These are phyloP conservation scores for Myotis planiceps DNA, from an alignment of 2,797 vertebrate genomes.

Conservation along the genomic window DNA sequence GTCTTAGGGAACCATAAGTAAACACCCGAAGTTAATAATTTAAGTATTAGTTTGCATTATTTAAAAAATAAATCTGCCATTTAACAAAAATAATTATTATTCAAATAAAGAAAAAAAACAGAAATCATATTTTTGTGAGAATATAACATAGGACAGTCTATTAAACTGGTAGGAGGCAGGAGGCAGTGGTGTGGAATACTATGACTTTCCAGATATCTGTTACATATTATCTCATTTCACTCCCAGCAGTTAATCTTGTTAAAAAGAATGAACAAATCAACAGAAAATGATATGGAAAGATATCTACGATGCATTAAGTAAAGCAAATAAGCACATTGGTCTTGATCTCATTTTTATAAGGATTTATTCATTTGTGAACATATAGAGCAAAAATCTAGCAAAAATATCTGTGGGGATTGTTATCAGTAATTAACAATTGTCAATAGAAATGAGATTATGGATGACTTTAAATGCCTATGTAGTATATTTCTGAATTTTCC, in stretches of 20 bases:
- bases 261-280: not conserved
- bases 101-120: not conserved
- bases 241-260: not conserved
- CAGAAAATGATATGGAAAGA: not conserved
- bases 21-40: not conserved
- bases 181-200: not conserved
- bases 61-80: not conserved
- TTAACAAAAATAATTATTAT: not conserved
- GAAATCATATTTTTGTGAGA: not conserved
- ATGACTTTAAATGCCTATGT: not conserved
- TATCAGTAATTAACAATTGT: not conserved
- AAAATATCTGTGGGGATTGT: not conserved
- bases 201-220: not conserved
- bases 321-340: not conserved
- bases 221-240: not conserved
- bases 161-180: not conserved
- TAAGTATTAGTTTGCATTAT: not conserved
- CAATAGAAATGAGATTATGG: not conserved
- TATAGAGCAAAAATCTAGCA: not conserved
- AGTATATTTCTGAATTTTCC: not conserved
- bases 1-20: not conserved
- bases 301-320: not conserved
- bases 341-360: not conserved
- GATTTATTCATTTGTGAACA: not conserved
- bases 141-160: not conserved